phyloP scores from a whole-genome alignment of 2,888 invertebrate species.

The Lepidochitona cinerea region DNA sequence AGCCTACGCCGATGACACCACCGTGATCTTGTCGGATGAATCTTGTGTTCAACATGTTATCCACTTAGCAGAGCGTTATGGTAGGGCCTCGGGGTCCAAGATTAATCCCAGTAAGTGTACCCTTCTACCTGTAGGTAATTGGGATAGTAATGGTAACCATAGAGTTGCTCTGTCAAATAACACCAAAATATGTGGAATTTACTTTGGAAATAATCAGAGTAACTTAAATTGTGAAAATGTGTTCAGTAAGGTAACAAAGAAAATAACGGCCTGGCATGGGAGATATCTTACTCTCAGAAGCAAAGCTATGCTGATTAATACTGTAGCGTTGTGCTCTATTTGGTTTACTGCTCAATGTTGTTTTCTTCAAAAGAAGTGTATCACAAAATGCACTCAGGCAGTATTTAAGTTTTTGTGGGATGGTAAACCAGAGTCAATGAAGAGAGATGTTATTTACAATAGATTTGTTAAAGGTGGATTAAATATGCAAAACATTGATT shows the following conservation, averaged over 20 bases:
- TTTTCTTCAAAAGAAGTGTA: neutral
- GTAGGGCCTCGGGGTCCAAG: slow-evolving; percentile 25
- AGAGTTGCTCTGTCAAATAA: neutral
- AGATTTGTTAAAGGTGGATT: neutral
- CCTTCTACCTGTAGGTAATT: slow-evolving; percentile 9
- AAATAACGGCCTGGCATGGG: neutral
- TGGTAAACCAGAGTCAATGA: neutral
- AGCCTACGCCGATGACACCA: slow-evolving; percentile 17
- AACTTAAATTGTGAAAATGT: neutral
- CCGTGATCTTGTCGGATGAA: slow-evolving; percentile 10
- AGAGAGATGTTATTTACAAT: neutral
- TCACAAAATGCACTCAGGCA: neutral
- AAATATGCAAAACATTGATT: neutral
- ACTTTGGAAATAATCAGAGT: neutral
- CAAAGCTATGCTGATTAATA: neutral
- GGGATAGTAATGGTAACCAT: neutral
- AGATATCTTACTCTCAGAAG: neutral
- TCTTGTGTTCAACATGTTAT: neutral
- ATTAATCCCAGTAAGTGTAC: slow-evolving; percentile 26
- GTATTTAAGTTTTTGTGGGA: slow-evolving; percentile 6
- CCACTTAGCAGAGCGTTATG: slow-evolving; percentile 4
- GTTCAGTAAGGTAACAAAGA: neutral
- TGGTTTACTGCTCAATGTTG: neutral
- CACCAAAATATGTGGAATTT: neutral
- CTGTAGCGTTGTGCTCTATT: neutral